phyloP scores from a whole-genome alignment of 2,113 vertebrate species.

The Psophia crepitans region DNA sequence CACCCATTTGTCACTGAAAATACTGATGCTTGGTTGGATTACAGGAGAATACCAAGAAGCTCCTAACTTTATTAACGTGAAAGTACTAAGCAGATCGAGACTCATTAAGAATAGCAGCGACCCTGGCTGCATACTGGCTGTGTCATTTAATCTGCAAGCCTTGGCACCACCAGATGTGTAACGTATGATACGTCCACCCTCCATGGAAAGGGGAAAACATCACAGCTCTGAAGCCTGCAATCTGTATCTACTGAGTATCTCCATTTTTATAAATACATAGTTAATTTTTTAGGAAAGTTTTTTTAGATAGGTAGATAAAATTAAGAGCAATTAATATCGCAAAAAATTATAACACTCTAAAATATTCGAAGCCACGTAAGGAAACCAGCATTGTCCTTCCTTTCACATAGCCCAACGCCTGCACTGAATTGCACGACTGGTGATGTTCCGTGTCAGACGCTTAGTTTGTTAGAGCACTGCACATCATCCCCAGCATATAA shows the following conservation, averaged over 20 bases:
- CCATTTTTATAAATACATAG: not conserved
- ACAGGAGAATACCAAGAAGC: not conserved
- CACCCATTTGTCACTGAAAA: conserved; percentile 49
- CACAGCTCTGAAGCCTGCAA: not conserved
- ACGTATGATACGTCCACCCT: not conserved
- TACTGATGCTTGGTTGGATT: conserved; percentile 48
- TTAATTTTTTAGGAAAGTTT: not conserved
- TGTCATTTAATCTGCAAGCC: not conserved
- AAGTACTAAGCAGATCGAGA: conserved; percentile 4
- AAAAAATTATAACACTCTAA: not conserved
- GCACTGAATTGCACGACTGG: not conserved
- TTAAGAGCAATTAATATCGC: conserved; percentile 17
- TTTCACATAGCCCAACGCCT: not conserved
- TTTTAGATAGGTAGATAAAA: not conserved
- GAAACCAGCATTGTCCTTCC: not conserved
- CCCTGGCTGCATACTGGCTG: not conserved
- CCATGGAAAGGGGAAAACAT: not conserved
- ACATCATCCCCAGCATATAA: not conserved
- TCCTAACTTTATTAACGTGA: conserved; percentile 35
- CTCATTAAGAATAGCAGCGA: conserved; percentile 48
- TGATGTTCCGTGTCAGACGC: not conserved
- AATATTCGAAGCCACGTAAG: not conserved
- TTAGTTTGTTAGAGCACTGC: not conserved
- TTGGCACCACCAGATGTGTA: not conserved
- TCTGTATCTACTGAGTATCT: not conserved